Evolutionary conservation across 53 echinoderm and acorn worm genomes (phyloP).

Genomic region (Arbacia lixula): DNA sequence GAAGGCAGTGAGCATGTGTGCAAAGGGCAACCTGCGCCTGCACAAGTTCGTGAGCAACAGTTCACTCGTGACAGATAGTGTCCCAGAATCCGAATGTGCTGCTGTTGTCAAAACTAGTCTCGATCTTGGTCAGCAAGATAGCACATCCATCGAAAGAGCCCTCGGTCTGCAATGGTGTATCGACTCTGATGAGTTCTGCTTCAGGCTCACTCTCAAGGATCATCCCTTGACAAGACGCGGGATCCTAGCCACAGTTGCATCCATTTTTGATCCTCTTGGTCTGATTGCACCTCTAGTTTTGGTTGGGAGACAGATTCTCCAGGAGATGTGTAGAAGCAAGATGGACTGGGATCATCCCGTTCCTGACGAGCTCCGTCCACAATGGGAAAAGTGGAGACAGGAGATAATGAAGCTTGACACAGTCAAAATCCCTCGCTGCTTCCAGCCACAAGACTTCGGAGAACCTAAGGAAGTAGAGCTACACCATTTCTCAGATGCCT

Average conservation of each 20-base stretch:
- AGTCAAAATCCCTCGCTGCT: conserved; percentile 51
- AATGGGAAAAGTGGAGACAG: conserved; percentile 64
- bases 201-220: conserved; percentile 26
- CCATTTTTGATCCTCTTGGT: conserved; percentile 62
- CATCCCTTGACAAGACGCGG: conserved; percentile 39
- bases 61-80: conserved; percentile 48
- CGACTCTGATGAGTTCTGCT: conserved; percentile 59
- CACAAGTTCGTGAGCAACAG: conserved; percentile 74
- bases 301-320: conserved; percentile 45
- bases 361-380: conserved; percentile 12
- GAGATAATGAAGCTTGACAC: conserved; percentile 48
- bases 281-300: conserved; percentile 54
- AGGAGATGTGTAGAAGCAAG: conserved; percentile 51
- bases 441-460: conserved; percentile 48
- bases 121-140: neutral
- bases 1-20: conserved; percentile 40
- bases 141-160: conserved; percentile 63
- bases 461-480: conserved; percentile 17
- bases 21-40: conserved; percentile 53
- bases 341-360: conserved; percentile 60
- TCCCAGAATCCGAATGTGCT: conserved; percentile 51
- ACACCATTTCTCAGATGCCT: conserved; percentile 71
- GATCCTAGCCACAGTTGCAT: conserved; percentile 60
- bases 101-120: too few relatives aligned
- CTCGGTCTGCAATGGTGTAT: conserved; percentile 69